A percentile compares a stretch with the other conserved stretches of the same genome.
Evolutionary conservation across 2,888 invertebrate species (phyloP).

Genomic region (Lasiommata megera): DNA sequence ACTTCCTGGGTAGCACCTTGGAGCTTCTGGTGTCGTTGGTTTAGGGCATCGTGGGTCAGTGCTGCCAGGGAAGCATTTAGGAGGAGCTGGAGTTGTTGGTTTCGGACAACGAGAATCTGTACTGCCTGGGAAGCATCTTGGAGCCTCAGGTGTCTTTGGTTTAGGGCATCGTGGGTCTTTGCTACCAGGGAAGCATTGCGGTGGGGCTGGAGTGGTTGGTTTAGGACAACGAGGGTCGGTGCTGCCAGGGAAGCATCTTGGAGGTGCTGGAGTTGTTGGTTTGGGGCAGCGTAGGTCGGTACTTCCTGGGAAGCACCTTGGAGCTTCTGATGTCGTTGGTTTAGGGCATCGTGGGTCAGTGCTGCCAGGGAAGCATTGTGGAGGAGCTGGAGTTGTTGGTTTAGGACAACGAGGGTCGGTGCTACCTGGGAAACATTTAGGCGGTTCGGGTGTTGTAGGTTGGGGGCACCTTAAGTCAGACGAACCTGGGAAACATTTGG

Average conservation of each 20-base stretch:
- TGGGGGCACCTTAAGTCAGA: conserved; percentile 48
- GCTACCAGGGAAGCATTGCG: conserved; percentile 53
- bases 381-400: conserved; percentile 30
- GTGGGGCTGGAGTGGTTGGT: conserved; percentile 42
- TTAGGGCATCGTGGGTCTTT: conserved; percentile 53
- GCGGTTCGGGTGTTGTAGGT: conserved; percentile 15
- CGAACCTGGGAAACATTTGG: conserved; percentile 49
- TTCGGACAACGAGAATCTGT: conserved; percentile 45
- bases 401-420: conserved; percentile 35
- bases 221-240: conserved; percentile 43
- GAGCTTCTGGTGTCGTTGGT: conserved; percentile 34
- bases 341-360: conserved; percentile 40
- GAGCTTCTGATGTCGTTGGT: conserved; percentile 17
- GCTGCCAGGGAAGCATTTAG: conserved; percentile 55
- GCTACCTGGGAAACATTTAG: conserved; percentile 24
- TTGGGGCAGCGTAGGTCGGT: conserved; percentile 35
- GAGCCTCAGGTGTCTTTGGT: conserved; percentile 37
- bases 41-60: conserved; percentile 54
- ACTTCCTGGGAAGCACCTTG: conserved; percentile 44
- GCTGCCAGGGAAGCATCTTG: conserved; percentile 30
- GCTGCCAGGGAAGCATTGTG: conserved; percentile 32
- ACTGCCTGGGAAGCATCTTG: conserved; percentile 46
- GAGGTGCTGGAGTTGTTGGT: conserved; percentile 23
- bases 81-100: conserved; percentile 41
- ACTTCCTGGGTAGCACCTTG: conserved; percentile 37